Evolutionary conservation across 1,140 invertebrate species (phyloP).

Genomic region (Bursaphelenchus mucronatus): DNA sequence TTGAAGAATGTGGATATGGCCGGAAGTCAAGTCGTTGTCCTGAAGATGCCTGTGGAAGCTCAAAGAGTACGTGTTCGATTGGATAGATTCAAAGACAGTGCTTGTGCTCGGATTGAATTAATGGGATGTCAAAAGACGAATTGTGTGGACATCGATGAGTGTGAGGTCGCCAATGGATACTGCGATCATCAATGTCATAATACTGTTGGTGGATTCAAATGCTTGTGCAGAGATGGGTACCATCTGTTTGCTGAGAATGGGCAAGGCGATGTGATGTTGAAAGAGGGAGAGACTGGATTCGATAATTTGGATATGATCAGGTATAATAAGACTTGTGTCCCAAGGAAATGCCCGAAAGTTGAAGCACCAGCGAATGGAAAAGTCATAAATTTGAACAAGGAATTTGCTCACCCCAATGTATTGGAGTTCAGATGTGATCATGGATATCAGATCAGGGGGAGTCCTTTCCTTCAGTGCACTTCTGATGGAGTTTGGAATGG

Average conservation of each 20-base stretch:
- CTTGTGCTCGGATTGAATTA: conserved; percentile 82
- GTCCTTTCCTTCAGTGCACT: conserved; percentile 76
- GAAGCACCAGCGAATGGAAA: conserved; percentile 81
- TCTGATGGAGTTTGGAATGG: conserved; percentile 85
- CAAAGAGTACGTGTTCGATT: conserved; percentile 80
- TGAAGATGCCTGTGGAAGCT: conserved; percentile 84
- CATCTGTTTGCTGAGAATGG: conserved; percentile 83
- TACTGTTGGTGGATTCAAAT: conserved; percentile 77
- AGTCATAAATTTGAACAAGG: conserved; percentile 71
- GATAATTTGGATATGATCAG: conserved; percentile 81
- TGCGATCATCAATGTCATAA: conserved; percentile 69
- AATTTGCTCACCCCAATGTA: conserved; percentile 82
- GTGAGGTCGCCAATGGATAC: conserved; percentile 78
- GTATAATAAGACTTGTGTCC: conserved; percentile 71
- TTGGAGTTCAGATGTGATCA: conserved; percentile 89
- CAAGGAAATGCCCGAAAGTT: conserved; percentile 70
- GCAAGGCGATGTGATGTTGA: conserved; percentile 80
- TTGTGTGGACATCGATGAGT: conserved; percentile 87
- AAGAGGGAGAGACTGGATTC: conserved; percentile 76
- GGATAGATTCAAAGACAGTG: conserved; percentile 78
- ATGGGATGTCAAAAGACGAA: conserved; percentile 86
- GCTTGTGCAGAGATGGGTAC: conserved; percentile 84
- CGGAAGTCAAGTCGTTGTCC: conserved; percentile 75
- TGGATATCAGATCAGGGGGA: conserved; percentile 75
- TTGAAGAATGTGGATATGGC: conserved; percentile 66